Evolutionary conservation across 2,113 vertebrate species (phyloP).

Genomic region (Sander lucioperca): DNA sequence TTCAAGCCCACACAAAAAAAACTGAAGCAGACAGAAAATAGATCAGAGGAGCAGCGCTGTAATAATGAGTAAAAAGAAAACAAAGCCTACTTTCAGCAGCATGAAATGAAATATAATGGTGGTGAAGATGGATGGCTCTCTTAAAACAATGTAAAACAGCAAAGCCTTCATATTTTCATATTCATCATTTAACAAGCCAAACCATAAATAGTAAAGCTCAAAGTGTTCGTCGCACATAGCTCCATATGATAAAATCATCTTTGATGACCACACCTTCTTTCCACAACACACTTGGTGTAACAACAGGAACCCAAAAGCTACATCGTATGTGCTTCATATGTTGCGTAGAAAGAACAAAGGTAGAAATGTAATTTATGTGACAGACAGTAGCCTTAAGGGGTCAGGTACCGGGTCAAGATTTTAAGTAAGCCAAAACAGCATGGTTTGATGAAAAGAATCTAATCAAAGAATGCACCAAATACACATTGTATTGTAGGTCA

Average conservation of each 20-base stretch:
- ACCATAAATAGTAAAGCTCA: neutral
- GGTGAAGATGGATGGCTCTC: neutral
- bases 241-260: neutral
- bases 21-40: conserved; percentile 38
- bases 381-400: neutral
- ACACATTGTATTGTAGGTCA: neutral
- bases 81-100: conserved; percentile 3
- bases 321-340: neutral
- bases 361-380: neutral
- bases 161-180: neutral
- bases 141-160: conserved; percentile 1
- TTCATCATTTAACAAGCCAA: neutral
- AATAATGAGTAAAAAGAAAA: conserved; percentile 30
- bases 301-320: neutral
- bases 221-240: neutral
- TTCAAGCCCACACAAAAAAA: conserved; percentile 11
- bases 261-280: neutral
- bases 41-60: conserved; percentile 15
- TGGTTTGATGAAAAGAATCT: neutral
- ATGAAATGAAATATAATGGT: neutral
- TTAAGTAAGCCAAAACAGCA: neutral
- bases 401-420: neutral
- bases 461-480: neutral
- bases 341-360: neutral
- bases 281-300: neutral